Conservation (phyloP, 2,113 vertebrate species). For the Neogobius melanostomus region DNA sequence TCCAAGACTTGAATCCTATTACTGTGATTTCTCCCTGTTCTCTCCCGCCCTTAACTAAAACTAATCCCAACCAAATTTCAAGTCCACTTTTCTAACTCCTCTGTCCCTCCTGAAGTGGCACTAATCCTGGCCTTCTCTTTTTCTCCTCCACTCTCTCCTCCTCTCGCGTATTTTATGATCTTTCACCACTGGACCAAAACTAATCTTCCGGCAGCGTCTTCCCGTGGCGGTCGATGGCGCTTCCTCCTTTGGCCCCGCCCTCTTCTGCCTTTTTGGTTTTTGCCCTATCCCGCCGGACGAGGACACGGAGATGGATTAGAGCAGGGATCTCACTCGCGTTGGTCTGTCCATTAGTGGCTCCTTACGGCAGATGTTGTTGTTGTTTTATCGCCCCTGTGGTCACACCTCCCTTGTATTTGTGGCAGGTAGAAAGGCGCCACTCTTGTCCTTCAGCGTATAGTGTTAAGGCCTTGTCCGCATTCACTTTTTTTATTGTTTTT, state of each 20-base stretch:
- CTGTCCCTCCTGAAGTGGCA: conserved; percentile 80
- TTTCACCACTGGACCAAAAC: conserved; percentile 80
- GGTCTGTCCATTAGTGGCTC: conserved; percentile 55
- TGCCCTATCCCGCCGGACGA: conserved; percentile 24
- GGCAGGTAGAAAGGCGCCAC: conserved; percentile 59
- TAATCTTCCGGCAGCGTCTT: conserved; percentile 75
- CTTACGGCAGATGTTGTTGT: conserved; percentile 70
- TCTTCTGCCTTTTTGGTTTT: background rate
- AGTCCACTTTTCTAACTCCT: conserved; percentile 62
- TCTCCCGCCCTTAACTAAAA: conserved; percentile 57
- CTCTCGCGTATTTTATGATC: conserved; percentile 79
- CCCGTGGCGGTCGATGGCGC: conserved; percentile 52
- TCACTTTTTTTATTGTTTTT: no score
- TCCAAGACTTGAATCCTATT: conserved; percentile 19
- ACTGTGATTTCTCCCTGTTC: conserved; percentile 18
- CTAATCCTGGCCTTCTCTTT: conserved; percentile 78
- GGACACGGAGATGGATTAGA: conserved; percentile 55
- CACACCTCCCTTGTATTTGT: conserved; percentile 69
- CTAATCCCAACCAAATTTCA: conserved; percentile 76
- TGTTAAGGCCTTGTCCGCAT: background rate
- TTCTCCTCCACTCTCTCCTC: conserved; percentile 72
- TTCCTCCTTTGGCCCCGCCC: conserved; percentile 27
- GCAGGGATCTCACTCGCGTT: conserved; percentile 40
- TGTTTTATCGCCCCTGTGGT: conserved; percentile 55
- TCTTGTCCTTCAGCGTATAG: conserved; percentile 60